Evolutionary conservation across 2,888 invertebrate genomes (phyloP), one percentile per base, ranked within the genome.

Genomic region (Hirtodrosophila confusa): DNA sequence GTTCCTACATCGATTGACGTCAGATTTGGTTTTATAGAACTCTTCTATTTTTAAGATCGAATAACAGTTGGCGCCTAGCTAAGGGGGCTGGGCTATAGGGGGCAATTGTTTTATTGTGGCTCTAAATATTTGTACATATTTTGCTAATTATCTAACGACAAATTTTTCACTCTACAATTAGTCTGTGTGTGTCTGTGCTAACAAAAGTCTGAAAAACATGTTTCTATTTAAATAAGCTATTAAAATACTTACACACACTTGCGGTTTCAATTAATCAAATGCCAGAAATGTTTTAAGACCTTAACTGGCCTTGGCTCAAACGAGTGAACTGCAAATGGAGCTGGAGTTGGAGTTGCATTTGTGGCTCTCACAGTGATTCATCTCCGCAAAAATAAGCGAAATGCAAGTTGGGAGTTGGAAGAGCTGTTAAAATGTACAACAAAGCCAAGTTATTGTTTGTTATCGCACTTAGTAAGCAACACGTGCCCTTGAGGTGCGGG

Each of bases 171-270:
- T 2, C 17, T 50, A 53, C 51, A 50, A 49, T 41, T 17, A 17
- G 43, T 48, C 27, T 50, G 60, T 23, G 71, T 53, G 48, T 56
- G 69, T 49, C 39, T 36, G 47, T n/a, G 54, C 8, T 69, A 86
- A 88, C 78, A 83, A 78, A 88, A 88, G 84, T 88, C 84, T 84
- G 84, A 88, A 83, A 88, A 88, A 86, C 83, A 84, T 88, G 84
- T 84, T 72, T 86, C 70, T 84, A 80, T 80, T 74, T 79, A 75
- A 84, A 75, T 88, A 83, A 86, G 79, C 88, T 86, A 83, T 69
- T 79, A 66, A 84, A 82, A 80, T 88, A 88, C 86, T 75, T 86
- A 75, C 87, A 68, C 51, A 68, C 68, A 61, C 45, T 72, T 68
- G 51, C 29, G 58, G 49, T 72, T 67, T 47, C 53, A 63, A 76